Percentiles rank a stretch among this genome's conserved stretches.
Evolutionary conservation across 2,888 invertebrate species (phyloP).

Genomic region (Cheilosia pagana): DNA sequence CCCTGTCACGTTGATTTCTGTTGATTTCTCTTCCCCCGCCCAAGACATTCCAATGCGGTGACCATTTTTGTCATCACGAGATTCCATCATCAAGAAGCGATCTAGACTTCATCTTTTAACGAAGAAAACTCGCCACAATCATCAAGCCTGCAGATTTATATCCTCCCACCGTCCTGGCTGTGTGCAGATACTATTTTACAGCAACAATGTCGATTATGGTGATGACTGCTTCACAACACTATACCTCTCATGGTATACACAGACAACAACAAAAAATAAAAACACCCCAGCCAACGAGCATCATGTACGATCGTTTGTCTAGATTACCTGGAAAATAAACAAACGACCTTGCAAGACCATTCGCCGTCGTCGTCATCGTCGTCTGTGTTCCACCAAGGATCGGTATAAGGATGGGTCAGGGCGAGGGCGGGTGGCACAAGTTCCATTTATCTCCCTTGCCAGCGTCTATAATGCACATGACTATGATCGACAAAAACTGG

Average conservation of each 20-base stretch:
- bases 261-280: constrained; percentile 23
- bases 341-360: constrained; percentile 76
- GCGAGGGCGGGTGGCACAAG: constrained; percentile 32
- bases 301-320: constrained; percentile 76
- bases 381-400: not conserved
- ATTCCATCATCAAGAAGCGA: constrained; percentile 66
- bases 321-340: constrained; percentile 76
- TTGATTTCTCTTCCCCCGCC: not conserved
- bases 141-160: constrained; percentile 16
- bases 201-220: constrained; percentile 47
- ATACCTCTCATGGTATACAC: not conserved
- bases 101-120: constrained; percentile 28
- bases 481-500: constrained; percentile 48
- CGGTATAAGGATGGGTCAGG: constrained; percentile 12
- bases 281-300: constrained; percentile 39
- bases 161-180: not conserved
- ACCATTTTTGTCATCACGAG: constrained; percentile 68
- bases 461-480: not conserved
- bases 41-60: constrained; percentile 23
- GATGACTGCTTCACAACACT: constrained; percentile 41
- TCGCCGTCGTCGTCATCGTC: constrained; percentile 19
- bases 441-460: constrained; percentile 48
- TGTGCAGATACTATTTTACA: constrained; percentile 20
- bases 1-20: constrained; percentile 23
- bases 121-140: constrained; percentile 24